Base-by-base conservation (phyloP, 1,140 invertebrate genomes). In the Drosophila athabasca region DNA sequence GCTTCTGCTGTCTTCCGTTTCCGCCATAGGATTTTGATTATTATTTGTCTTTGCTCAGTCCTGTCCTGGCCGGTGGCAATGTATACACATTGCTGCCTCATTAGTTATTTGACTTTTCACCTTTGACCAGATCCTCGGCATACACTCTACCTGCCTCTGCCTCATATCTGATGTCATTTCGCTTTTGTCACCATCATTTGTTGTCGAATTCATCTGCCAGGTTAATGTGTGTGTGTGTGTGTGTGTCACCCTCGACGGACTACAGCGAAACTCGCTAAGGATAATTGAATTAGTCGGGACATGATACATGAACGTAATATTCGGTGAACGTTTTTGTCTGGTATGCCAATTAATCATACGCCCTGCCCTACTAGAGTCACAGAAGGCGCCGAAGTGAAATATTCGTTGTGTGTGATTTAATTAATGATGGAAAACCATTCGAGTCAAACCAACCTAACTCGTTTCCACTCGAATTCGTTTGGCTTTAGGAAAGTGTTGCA, bases 261-360 rank as follows among this genome's bases (percentile, higher is more conserved):
- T 22, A 78, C 72, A 78, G 19, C 46, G 48, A 82, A 82, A 70
- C 49, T 69, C 74, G 45, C 78, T 87, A 44, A 49, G 35, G 29
- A 62, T 82, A 88, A 87, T 87, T 82, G 79, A 83, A 87, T 82
- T 65, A 60, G 62, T 44, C 53, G 7, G 26, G 59, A 46, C 59
- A 79, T 76, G 79, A 82, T 78, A 82, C 65, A 88, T 81, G 51
- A 43, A 26, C 13, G 46, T n/a, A 1, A 52, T 59, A 57, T 69
- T 59, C 46, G 43, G 26, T 39, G 49, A 48, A 61, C 54, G 49
- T 50, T 50, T 54, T 24, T 24, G 26, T 41, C 7, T 13, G 35
- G 46, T n/a, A 43, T n/a, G 29, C 57, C 51, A 61, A 80, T 84
- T 85, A 78, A 85, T 85, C 74, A 87, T 77, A 64, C 51, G 74